These are phyloP conservation scores for Pedetes capensis DNA, from an alignment of 2,113 vertebrate genomes.

Conservation along the genomic window DNA sequence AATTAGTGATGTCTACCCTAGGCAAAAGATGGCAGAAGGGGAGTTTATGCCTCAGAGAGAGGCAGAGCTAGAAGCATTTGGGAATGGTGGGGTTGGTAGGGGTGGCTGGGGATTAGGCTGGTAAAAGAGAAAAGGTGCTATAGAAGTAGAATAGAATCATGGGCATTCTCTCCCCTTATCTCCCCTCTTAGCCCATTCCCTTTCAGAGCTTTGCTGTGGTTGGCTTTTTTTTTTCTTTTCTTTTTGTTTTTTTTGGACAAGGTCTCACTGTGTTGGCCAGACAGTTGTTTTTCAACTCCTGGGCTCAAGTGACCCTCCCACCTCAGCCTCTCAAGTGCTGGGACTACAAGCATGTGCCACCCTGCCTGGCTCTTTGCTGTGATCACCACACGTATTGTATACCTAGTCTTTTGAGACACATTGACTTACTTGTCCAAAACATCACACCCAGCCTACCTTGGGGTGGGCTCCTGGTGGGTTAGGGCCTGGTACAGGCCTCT, in stretches of 20 bases:
- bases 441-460: rapidly evolving
- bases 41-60: neutral
- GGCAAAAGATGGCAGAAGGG: neutral
- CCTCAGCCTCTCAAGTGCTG: neutral
- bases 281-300: neutral
- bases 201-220: too few species aligned
- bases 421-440: neutral
- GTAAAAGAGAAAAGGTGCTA: neutral
- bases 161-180: neutral
- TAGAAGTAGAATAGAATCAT: neutral
- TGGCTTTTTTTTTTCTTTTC: neutral
- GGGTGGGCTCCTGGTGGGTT: neutral
- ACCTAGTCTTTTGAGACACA: neutral
- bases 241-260: neutral
- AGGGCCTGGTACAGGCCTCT: neutral
- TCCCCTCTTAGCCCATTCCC: neutral
- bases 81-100: neutral
- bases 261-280: neutral
- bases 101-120: neutral
- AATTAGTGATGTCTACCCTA: neutral
- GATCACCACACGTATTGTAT: neutral
- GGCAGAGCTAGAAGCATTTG: neutral
- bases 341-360: neutral
- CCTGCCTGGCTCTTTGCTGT: neutral
- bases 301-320: neutral